Percentiles rank a stretch among this genome's conserved stretches.
Evolutionary conservation across 2,888 invertebrate genomes (phyloP).

Genomic region (Brachypterus glaber): DNA sequence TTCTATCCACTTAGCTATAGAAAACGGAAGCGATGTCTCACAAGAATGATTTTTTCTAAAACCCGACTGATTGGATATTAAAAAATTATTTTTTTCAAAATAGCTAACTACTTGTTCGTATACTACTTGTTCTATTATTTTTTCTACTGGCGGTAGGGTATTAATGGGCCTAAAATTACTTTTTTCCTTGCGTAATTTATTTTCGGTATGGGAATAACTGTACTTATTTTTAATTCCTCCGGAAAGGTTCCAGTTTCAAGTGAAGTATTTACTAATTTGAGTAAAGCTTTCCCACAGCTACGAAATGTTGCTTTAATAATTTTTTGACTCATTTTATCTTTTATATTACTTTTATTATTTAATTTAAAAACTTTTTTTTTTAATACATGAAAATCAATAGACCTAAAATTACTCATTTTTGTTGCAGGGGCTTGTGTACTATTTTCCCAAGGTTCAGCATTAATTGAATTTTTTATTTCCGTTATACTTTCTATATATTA

Average conservation of each 20-base stretch:
- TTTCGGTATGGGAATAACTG: conserved; percentile 6
- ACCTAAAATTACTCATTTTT: no score
- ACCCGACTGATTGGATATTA: conserved; percentile 7
- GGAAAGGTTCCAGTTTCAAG: conserved; percentile 7
- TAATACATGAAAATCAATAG: no score
- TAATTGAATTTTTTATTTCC: no score
- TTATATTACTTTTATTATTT: no score
- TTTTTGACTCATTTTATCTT: no score
- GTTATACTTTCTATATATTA: no score
- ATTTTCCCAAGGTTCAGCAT: no score
- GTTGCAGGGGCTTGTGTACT: no score
- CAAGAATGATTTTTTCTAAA: conserved; percentile 10
- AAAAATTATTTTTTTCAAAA: conserved; percentile 6
- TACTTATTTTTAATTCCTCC: conserved; percentile 4
- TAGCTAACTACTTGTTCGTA: conserved; percentile 7
- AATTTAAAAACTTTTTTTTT: no score
- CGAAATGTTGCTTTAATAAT: conserved; percentile 4
- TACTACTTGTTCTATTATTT: conserved; percentile 4
- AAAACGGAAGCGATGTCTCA: conserved; percentile 9
- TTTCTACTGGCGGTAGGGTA: conserved; percentile 4
- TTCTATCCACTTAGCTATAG: conserved; percentile 6
- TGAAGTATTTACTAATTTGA: conserved; percentile 10
- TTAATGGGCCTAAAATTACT: conserved; percentile 6
- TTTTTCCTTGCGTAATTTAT: background rate
- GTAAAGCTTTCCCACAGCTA: conserved; percentile 4